Evolutionary conservation across 2,113 vertebrate genomes (phyloP).

Genomic region (Otis tarda): DNA sequence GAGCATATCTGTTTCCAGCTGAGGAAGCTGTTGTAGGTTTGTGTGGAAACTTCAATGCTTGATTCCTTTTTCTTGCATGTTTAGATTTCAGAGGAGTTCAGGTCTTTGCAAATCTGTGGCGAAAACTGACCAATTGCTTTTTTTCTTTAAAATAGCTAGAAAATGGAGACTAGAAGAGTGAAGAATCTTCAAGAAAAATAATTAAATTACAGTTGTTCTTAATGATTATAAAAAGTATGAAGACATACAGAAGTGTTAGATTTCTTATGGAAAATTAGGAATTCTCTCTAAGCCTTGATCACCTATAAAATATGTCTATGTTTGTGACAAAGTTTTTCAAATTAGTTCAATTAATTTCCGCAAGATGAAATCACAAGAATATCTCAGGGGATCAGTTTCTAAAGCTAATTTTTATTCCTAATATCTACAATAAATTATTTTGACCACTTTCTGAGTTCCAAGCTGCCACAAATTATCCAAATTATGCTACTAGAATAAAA

Average conservation of each 20-base stretch:
- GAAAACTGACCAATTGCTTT: neutral
- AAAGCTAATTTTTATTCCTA: conserved; percentile 60
- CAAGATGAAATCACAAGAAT: neutral
- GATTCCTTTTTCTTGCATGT: neutral
- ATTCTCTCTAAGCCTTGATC: neutral
- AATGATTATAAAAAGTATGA: neutral
- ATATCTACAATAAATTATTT: conserved; percentile 58
- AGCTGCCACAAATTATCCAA: conserved; percentile 43
- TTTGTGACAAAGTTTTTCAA: conserved; percentile 1
- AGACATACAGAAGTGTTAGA: neutral
- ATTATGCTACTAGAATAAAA: conserved; percentile 40
- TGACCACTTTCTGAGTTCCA: conserved; percentile 43
- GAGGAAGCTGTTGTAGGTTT: neutral
- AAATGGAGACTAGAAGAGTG: neutral
- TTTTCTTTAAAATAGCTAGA: neutral
- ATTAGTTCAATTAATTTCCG: neutral
- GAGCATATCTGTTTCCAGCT: neutral
- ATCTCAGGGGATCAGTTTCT: conserved; percentile 34
- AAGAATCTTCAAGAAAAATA: neutral
- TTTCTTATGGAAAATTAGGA: neutral
- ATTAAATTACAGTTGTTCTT: neutral
- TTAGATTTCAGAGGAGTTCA: neutral
- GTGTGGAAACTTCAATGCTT: neutral
- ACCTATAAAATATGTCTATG: neutral
- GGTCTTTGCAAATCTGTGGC: neutral